A percentile compares a stretch with the other conserved stretches of the same genome.
These are phyloP conservation scores for Leptothorax acervorum DNA, from an alignment of 2,888 invertebrate genomes.

Conservation along the genomic window DNA sequence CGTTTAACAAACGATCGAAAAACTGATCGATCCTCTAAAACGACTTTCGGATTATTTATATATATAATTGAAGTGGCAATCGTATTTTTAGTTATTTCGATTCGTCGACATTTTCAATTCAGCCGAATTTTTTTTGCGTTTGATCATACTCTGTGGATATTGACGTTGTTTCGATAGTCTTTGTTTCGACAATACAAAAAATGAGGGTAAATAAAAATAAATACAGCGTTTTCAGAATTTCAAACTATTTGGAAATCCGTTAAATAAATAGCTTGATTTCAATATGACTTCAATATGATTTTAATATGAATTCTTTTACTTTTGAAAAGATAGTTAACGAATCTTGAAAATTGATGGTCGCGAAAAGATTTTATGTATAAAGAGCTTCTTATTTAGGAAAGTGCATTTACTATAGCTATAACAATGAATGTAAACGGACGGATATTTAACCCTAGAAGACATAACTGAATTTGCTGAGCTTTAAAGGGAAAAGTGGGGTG, in stretches of 20 bases:
- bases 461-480: too few relatives aligned
- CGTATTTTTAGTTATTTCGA: constrained; percentile 29
- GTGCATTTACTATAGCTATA: background rate
- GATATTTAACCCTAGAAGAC: background rate
- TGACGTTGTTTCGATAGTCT: background rate
- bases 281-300: background rate
- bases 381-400: background rate
- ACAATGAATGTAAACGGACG: background rate
- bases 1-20: constrained; percentile 21
- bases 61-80: constrained; percentile 30
- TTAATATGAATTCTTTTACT: background rate
- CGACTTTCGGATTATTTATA: constrained; percentile 22
- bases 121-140: constrained; percentile 2
- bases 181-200: constrained; percentile 2
- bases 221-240: background rate
- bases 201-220: constrained; percentile 1
- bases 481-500: too few relatives aligned
- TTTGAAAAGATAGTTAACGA: background rate
- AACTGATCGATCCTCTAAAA: constrained; percentile 23
- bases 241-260: background rate
- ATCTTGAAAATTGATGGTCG: background rate
- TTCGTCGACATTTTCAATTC: constrained; percentile 11
- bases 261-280: background rate
- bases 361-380: background rate
- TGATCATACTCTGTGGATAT: background rate